Evolutionary conservation across 2,113 vertebrate genomes (phyloP).

Genomic region (Pelodiscus sinensis): DNA sequence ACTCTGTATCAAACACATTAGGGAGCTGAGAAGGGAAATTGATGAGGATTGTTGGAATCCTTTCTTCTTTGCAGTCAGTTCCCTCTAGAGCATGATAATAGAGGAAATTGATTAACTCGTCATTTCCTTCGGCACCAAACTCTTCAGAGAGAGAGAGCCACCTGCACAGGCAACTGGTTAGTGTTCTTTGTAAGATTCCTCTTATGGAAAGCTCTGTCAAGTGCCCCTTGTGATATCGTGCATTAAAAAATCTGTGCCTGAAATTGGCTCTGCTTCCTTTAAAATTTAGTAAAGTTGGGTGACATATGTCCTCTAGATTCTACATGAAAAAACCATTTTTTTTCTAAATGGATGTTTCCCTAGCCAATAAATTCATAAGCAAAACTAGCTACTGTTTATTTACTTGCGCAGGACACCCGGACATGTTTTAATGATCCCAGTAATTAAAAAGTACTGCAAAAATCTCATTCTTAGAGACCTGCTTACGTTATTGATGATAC

Average conservation of each 20-base stretch:
- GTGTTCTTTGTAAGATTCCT: not conserved
- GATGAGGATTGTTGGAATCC: not conserved
- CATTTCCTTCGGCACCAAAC: not conserved
- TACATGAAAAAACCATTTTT: conserved; percentile 7
- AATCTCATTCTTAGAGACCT: not conserved
- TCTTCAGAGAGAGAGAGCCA: not conserved
- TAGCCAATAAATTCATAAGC: conserved; percentile 30
- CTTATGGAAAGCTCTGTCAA: not conserved
- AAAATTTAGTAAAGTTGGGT: conserved; percentile 1
- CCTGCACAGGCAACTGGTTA: not conserved
- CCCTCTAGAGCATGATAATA: too few relatives aligned
- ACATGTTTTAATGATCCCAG: not conserved
- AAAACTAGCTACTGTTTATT: conserved; percentile 38
- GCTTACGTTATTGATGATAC: conserved; percentile 17
- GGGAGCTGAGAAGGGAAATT: not conserved
- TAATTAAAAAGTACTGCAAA: not conserved
- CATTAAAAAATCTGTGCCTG: not conserved
- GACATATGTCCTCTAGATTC: not conserved
- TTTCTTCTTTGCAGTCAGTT: not conserved
- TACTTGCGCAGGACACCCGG: not conserved
- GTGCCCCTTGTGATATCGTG: not conserved
- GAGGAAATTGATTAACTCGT: not conserved
- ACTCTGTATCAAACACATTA: too few relatives aligned
- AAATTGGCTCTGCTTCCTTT: not conserved
- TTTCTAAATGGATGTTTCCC: not conserved